Conservation (phyloP, 2,113 vertebrate genomes). For the rat (Rattus norvegicus) region DNA sequence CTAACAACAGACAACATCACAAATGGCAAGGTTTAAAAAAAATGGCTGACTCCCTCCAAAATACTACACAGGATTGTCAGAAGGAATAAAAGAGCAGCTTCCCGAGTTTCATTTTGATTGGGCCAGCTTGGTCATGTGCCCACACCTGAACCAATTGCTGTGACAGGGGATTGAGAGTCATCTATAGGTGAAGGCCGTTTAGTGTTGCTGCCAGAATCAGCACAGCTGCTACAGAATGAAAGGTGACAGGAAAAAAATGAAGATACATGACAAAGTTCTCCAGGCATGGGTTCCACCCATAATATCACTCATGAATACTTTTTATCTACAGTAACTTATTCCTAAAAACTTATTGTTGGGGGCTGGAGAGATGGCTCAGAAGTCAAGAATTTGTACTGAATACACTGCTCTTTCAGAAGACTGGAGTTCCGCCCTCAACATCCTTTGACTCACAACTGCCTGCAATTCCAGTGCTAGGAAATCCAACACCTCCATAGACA, state of each 20-base stretch:
- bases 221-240: neutral
- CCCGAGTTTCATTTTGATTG: neutral
- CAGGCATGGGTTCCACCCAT: neutral
- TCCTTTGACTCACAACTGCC: neutral
- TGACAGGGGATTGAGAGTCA: neutral
- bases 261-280: neutral
- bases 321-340: conserved; percentile 18
- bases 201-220: neutral
- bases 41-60: neutral
- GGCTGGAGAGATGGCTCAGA: neutral
- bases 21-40: neutral
- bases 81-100: neutral
- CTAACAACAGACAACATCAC: neutral
- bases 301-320: neutral
- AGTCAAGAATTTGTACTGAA: neutral
- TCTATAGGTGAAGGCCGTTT: neutral
- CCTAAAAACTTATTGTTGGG: neutral
- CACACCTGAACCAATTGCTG: neutral
- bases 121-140: neutral
- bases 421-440: neutral
- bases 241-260: neutral
- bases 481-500: neutral
- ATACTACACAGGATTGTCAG: neutral
- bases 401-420: neutral
- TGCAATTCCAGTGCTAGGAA: neutral